These are phyloP conservation scores for Gymnarchus niloticus DNA, from an alignment of 2,113 vertebrate genomes.

Conservation along the genomic window DNA sequence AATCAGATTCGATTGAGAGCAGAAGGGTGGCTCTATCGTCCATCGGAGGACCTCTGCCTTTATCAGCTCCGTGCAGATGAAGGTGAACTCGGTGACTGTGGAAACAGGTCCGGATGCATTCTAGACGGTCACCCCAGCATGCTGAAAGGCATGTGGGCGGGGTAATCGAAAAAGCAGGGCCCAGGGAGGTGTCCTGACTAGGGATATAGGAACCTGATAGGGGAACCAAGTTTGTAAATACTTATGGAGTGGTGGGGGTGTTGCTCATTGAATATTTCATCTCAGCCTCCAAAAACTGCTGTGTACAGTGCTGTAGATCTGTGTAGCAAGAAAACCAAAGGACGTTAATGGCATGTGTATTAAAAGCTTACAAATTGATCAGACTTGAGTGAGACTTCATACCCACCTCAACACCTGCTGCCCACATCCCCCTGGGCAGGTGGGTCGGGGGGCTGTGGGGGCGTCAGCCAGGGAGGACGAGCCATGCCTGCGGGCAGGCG, in stretches of 20 bases:
- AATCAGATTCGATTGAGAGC: conserved; percentile 10
- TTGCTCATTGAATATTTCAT: too few species aligned
- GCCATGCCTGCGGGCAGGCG: not conserved
- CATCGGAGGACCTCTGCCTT: too few species aligned
- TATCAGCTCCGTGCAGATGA: not conserved
- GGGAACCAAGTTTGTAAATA: too few species aligned
- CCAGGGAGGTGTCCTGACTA: too few species aligned
- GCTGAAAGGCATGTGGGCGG: too few species aligned
- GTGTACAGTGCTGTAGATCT: too few species aligned
- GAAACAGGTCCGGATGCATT: not conserved
- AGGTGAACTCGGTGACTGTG: not conserved
- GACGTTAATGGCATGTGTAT: not conserved
- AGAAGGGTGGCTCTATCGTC: not conserved
- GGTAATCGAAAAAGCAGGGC: too few species aligned
- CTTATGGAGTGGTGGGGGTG: not conserved
- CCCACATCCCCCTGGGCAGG: not conserved
- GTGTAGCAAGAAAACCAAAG: too few species aligned
- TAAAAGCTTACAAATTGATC: too few species aligned
- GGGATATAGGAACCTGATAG: too few species aligned
- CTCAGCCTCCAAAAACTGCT: too few species aligned
- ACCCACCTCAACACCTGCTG: not conserved
- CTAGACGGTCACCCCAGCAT: not conserved
- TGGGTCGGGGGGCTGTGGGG: not conserved
- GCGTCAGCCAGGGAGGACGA: not conserved
- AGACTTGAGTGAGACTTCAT: not conserved